phyloP scores from a whole-genome alignment of 2,113 vertebrate species.

The Corvus hawaiiensis region DNA sequence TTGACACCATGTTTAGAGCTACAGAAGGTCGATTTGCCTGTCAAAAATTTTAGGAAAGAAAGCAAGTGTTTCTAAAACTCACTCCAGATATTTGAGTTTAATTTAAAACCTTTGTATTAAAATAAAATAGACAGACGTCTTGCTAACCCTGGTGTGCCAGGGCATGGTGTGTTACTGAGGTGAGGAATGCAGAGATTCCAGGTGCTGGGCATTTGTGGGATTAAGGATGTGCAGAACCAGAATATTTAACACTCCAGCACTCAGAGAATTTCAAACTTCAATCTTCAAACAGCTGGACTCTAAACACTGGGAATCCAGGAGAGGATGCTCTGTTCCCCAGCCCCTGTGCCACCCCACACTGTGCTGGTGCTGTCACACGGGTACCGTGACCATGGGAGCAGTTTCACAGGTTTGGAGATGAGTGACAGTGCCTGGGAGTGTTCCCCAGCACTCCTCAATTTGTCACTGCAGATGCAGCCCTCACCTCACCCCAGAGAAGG shows the following conservation, averaged over 20 bases:
- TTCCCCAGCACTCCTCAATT: neutral
- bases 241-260: neutral
- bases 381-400: fast-evolving
- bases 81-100: neutral
- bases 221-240: neutral
- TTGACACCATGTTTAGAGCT: neutral
- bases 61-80: neutral
- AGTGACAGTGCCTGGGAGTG: neutral
- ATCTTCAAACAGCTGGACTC: neutral
- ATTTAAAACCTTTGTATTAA: neutral
- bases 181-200: neutral
- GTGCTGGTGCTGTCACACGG: fast-evolving
- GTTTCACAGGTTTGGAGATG: neutral
- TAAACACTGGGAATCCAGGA: neutral
- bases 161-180: neutral
- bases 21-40: neutral
- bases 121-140: neutral
- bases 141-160: neutral
- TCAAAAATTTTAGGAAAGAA: neutral
- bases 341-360: neutral
- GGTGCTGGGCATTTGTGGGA: neutral
- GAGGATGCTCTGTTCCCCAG: neutral
- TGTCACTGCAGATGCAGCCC: neutral
- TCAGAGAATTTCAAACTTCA: neutral
- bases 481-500: neutral